Evolutionary conservation across 2,113 vertebrate species (phyloP).

Genomic region (Dissostichus mawsoni): DNA sequence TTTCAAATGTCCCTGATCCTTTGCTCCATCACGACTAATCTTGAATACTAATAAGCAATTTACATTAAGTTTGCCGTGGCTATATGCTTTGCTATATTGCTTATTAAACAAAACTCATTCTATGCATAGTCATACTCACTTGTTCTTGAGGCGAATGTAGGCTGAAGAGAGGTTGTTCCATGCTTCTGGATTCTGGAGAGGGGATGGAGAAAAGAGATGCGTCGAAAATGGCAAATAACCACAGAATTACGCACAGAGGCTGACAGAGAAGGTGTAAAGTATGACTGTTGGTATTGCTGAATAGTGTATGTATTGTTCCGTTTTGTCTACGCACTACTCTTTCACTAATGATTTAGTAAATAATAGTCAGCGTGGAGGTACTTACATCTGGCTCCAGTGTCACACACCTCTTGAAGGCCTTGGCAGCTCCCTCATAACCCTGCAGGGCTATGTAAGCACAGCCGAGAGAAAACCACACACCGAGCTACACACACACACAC

Average conservation of each 20-base stretch:
- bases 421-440: constrained; percentile 92
- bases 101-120: no score
- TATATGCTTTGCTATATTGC: background rate
- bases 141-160: constrained; percentile 93
- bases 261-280: background rate
- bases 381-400: constrained; percentile 95
- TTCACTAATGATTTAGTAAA: background rate
- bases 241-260: background rate
- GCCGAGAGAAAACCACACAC: constrained; percentile 98
- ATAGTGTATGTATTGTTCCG: background rate
- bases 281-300: background rate
- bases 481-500: constrained; percentile 82
- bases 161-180: constrained; percentile 99
- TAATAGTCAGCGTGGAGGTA: background rate
- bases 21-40: no score
- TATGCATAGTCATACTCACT: constrained; percentile 87
- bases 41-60: background rate
- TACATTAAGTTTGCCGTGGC: background rate
- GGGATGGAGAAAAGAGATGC: background rate
- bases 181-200: constrained; percentile 93
- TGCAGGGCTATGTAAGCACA: constrained; percentile 94
- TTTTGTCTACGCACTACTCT: background rate
- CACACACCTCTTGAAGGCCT: constrained; percentile 94
- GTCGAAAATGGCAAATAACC: background rate
- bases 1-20: no score